Conservation (phyloP, 2,797 vertebrate species). For the Gambelia wislizenii region DNA sequence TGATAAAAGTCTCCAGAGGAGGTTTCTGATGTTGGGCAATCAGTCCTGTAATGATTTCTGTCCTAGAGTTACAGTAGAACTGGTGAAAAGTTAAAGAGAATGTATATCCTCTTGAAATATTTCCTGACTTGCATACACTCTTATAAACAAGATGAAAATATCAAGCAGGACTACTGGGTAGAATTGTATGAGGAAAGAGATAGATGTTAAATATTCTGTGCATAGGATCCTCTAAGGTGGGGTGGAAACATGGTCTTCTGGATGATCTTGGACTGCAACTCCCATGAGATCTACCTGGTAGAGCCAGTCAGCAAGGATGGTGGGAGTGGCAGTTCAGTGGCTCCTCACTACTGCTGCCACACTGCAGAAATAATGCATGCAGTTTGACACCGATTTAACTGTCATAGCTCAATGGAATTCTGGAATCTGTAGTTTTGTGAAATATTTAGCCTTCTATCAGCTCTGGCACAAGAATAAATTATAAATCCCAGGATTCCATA, state of each 20-base stretch:
- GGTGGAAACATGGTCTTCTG: neutral
- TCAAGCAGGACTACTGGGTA: neutral
- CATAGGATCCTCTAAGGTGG: neutral
- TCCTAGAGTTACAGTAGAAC: neutral
- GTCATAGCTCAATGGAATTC: too few relatives aligned
- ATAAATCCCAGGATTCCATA: too few relatives aligned
- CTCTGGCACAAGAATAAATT: too few relatives aligned
- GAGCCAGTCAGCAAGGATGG: neutral
- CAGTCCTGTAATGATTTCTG: neutral
- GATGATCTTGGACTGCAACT: neutral
- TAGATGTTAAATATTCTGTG: neutral
- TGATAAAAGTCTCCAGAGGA: neutral
- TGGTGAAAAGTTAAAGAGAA: neutral
- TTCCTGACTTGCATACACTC: neutral
- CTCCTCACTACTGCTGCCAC: neutral
- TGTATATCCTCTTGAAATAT: neutral
- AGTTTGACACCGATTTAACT: too few relatives aligned
- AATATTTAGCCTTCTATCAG: too few relatives aligned
- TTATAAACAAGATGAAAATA: neutral
- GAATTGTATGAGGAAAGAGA: neutral
- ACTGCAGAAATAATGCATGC: too few relatives aligned
- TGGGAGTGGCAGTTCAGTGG: too few relatives aligned
- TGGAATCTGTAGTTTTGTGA: too few relatives aligned
- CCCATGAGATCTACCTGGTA: neutral
- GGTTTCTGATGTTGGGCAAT: neutral